A percentile compares a stretch with the other conserved stretches of the same genome.
phyloP scores from a whole-genome alignment of 2,113 vertebrate species.

The Hydropotes inermis region DNA sequence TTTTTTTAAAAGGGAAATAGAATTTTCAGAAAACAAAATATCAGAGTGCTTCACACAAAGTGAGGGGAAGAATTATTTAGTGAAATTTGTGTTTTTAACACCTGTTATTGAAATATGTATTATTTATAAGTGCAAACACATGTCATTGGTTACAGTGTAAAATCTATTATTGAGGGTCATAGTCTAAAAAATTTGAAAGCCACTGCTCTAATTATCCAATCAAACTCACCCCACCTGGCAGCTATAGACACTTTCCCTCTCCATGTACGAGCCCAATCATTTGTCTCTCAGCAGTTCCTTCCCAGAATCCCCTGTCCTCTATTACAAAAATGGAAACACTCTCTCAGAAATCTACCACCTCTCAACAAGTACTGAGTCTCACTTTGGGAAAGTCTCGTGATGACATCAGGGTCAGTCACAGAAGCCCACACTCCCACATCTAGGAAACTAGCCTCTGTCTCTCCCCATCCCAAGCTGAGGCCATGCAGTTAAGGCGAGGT shows the following conservation, averaged over 20 bases:
- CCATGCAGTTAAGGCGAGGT: background rate
- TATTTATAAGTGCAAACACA: background rate
- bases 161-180: background rate
- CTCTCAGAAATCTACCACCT: constrained; percentile 20
- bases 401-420: background rate
- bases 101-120: background rate
- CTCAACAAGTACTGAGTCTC: background rate
- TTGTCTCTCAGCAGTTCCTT: background rate
- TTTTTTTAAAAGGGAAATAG: background rate
- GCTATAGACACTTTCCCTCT: background rate
- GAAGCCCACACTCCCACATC: background rate
- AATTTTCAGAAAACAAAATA: background rate
- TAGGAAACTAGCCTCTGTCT: background rate
- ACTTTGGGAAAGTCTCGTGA: background rate
- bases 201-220: constrained; percentile 3
- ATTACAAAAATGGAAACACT: constrained; percentile 12
- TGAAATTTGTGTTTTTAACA: background rate
- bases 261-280: background rate
- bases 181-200: background rate
- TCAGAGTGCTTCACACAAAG: background rate
- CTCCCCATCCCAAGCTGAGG: background rate
- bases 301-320: constrained; percentile 5
- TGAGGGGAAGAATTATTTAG: constrained; percentile 11
- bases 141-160: background rate
- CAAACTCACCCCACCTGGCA: background rate